Conservation (phyloP, 2,797 vertebrate genomes). For the Alca torda region DNA sequence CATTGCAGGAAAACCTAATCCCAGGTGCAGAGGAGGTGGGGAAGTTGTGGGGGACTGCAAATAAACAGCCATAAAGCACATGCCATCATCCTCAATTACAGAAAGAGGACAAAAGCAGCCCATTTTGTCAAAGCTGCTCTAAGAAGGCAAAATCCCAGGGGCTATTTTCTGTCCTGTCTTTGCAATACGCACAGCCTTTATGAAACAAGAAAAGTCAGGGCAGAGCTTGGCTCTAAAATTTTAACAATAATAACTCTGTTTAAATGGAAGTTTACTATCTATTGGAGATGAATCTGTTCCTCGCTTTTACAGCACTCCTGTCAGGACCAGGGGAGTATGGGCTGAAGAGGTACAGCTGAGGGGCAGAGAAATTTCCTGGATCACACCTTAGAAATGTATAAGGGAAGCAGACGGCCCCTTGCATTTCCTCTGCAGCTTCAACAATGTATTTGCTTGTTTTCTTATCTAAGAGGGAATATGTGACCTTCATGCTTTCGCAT, state of each 20-base stretch:
- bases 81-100: slow-evolving; percentile 11
- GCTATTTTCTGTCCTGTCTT: slow-evolving; percentile 29
- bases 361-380: not conserved
- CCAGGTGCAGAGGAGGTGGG: slow-evolving; percentile 19
- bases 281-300: not conserved
- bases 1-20: slow-evolving; percentile 40
- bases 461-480: slow-evolving; percentile 12
- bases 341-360: not conserved
- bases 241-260: not conserved
- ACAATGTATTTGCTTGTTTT: not conserved
- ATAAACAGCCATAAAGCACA: slow-evolving; percentile 24
- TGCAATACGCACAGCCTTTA: not conserved
- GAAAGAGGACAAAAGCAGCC: slow-evolving; percentile 11
- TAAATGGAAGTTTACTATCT: not conserved
- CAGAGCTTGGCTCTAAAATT: slow-evolving; percentile 11
- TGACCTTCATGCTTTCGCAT: slow-evolving; percentile 28
- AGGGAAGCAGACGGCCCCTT: not conserved
- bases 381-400: not conserved
- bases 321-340: not conserved
- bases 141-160: not conserved
- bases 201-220: not conserved
- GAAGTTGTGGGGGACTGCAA: not conserved
- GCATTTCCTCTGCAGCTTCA: slow-evolving; percentile 21
- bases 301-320: not conserved
- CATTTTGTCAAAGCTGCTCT: slow-evolving; percentile 7